These are phyloP conservation scores for Pedionomus torquatus DNA, from an alignment of 2,113 vertebrate species.

Conservation along the genomic window DNA sequence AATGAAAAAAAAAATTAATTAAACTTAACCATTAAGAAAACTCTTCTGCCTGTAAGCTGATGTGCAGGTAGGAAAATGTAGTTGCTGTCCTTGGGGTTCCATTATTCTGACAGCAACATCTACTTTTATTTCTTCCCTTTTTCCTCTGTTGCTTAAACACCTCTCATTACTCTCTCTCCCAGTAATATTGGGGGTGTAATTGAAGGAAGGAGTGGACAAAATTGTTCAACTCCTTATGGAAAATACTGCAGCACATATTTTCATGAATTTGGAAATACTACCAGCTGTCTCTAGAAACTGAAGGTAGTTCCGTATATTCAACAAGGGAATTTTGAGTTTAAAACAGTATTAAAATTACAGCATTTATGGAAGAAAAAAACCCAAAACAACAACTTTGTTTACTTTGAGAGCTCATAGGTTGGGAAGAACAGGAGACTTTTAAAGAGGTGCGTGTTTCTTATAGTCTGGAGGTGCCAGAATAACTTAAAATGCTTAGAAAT, in stretches of 20 bases:
- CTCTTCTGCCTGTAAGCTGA: background rate
- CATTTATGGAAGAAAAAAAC: background rate
- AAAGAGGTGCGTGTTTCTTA: background rate
- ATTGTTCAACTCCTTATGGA: background rate
- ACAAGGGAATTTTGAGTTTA: background rate
- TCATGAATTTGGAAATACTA: background rate
- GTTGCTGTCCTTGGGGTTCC: constrained; percentile 44
- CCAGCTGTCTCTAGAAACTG: background rate
- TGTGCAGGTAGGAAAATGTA: constrained; percentile 23
- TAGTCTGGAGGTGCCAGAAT: background rate
- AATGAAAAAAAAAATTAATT: constrained; percentile 23
- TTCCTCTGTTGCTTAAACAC: background rate
- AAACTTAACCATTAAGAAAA: constrained; percentile 3
- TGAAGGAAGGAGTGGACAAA: constrained; percentile 10
- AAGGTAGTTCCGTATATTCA: background rate
- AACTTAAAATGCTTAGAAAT: constrained; percentile 16
- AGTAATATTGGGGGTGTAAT: constrained; percentile 13
- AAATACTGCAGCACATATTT: background rate
- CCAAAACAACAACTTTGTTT: background rate
- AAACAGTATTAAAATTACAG: background rate
- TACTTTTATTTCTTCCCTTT: constrained; percentile 21
- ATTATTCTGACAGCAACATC: constrained; percentile 19
- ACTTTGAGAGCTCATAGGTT: background rate
- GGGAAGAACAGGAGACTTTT: background rate
- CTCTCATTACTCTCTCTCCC: background rate